These are phyloP conservation scores for Rafetus swinhoei DNA, from an alignment of 2,113 vertebrate genomes.

Conservation along the genomic window DNA sequence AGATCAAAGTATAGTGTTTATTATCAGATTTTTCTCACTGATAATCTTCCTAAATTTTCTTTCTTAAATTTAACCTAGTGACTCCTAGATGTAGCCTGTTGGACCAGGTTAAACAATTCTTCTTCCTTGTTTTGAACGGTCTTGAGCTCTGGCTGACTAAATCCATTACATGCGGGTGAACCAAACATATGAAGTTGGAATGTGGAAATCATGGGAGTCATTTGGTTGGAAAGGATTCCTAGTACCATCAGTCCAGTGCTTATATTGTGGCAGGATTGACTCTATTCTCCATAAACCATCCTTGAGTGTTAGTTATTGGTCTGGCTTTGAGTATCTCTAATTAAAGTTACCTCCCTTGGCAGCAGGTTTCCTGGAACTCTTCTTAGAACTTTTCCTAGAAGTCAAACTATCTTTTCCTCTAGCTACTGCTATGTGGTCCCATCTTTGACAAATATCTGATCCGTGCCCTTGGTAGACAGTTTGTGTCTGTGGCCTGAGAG, in stretches of 20 bases:
- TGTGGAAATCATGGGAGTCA: not conserved
- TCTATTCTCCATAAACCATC: not conserved
- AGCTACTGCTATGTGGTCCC: not conserved
- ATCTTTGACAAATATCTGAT: not conserved
- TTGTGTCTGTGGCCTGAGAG: not conserved
- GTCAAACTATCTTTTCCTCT: not conserved
- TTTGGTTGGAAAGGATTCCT: not conserved
- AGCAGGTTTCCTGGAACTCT: no score
- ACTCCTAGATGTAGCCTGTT: not conserved
- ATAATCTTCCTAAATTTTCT: not conserved
- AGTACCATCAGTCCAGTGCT: not conserved
- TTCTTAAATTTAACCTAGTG: not conserved
- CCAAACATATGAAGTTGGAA: not conserved
- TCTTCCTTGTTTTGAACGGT: not conserved
- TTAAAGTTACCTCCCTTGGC: no score
- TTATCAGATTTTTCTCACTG: not conserved
- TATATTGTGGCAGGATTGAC: not conserved
- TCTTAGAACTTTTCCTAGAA: no score
- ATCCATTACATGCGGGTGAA: not conserved
- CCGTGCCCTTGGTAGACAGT: not conserved
- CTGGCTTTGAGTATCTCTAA: no score
- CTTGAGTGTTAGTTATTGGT: not conserved
- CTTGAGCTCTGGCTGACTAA: not conserved
- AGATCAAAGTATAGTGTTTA: not conserved
- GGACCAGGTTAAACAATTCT: no score